Percentiles rank a stretch among this genome's conserved stretches.
phyloP scores from a whole-genome alignment of 1,140 invertebrate species.

The Antheraea pernyi region DNA sequence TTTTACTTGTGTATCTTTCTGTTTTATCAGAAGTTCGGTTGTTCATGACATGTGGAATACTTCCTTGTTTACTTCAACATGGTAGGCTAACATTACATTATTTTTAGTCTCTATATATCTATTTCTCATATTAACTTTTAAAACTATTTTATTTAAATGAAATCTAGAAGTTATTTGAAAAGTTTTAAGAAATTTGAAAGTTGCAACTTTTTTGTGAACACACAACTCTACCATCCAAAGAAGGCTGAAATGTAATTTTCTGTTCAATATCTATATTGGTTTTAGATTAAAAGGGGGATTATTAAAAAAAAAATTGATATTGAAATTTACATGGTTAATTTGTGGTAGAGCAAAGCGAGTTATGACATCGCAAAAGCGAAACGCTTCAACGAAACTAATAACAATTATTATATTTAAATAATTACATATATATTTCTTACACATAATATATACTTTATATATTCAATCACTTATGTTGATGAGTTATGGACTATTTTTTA shows the following conservation, averaged over 20 bases:
- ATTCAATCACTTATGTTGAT: too few species aligned
- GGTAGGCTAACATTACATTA: too few species aligned
- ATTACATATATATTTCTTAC: too few species aligned
- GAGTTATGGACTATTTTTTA: too few species aligned
- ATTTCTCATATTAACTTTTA: neutral
- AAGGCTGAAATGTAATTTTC: neutral
- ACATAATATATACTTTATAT: too few species aligned
- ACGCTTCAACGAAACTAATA: neutral
- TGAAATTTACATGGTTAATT: neutral
- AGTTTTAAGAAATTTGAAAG: neutral
- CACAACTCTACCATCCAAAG: neutral
- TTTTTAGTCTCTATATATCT: neutral
- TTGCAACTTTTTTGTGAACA: neutral
- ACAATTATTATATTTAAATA: too few species aligned
- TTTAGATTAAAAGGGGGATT: neutral
- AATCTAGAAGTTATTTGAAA: too few species aligned
- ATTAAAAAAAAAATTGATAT: too few species aligned
- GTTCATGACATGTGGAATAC: constrained; percentile 4
- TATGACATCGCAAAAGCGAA: neutral
- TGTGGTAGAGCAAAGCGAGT: constrained; percentile 22
- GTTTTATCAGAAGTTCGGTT: neutral
- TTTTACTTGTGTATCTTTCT: neutral
- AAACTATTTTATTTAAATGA: too few species aligned
- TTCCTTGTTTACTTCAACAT: constrained; percentile 15
- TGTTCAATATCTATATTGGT: neutral